Base-by-base conservation (phyloP, 2,888 invertebrate genomes). In the Lampropteryx suffumata region DNA sequence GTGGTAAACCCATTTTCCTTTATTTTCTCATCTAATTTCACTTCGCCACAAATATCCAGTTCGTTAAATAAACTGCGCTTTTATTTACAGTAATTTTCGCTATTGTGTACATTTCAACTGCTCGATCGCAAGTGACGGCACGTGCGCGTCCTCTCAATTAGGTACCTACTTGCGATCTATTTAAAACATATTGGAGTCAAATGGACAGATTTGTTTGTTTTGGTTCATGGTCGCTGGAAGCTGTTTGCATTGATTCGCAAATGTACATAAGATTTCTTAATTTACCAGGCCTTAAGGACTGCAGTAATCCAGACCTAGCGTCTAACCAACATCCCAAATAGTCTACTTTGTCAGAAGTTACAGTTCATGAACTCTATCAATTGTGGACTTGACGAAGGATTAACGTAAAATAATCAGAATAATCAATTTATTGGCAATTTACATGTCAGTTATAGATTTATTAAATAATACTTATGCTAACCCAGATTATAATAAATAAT, bases 101-200 rank as follows among this genome's bases (percentile, higher is more conserved):
- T 29, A 29, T 36, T 30, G 45, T 37, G 37, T 30, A 35, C 45
- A 45, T 45, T 45, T 37, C 45, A 37, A 32, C 45, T 3, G 33
- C 5, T n/a, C 33, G 46, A 39, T 28, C 33, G 39, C 28, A 21
- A 40, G 11, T 47, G 46, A 34, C n/a, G n/a, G n/a, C 28, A 26
- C 7, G n/a, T n/a, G n/a, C 13, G 5, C 29, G 12, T 27, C 26
- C 30, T 41, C 27, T 13, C 42, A 27, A 35, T 30, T 21, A 43
- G 2, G 13, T 37, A 37, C n/a, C n/a, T n/a, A n/a, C 37, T 27
- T 28, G 13, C 13, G n/a, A 33, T 14, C 32, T 26, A 26, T 33
- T 42, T 33, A 33, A 24, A 41, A 13, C 42, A 27, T 33, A 42
- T 42, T 42, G 42, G 42, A 42, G 42, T 42, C 33, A 42, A 42